phyloP scores from a whole-genome alignment of 2,888 invertebrate genomes.

The Copidosoma aretas region DNA sequence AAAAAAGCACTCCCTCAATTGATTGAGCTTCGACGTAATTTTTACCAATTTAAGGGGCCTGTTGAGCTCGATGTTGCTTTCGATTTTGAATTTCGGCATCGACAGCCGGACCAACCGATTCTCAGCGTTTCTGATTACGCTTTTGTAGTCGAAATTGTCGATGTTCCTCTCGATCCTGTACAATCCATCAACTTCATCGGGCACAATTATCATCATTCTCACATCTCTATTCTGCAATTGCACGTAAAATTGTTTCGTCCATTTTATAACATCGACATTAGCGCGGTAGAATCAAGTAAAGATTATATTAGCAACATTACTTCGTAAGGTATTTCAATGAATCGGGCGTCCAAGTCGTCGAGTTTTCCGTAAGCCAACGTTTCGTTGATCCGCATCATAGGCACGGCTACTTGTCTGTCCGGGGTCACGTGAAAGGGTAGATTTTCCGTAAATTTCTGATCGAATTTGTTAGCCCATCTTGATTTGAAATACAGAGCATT shows the following conservation, averaged over 20 bases:
- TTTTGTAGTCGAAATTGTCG: constrained; percentile 41
- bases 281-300: neutral
- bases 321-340: constrained; percentile 76
- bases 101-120: constrained; percentile 51
- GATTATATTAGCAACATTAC: neutral
- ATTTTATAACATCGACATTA: neutral
- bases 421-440: constrained; percentile 68
- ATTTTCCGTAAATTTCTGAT: constrained; percentile 65
- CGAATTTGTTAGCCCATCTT: constrained; percentile 75
- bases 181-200: constrained; percentile 70
- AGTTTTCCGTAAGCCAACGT: constrained; percentile 63
- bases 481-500: constrained; percentile 90
- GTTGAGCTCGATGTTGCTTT: neutral
- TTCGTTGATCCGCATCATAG: constrained; percentile 74
- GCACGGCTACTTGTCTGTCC: constrained; percentile 67
- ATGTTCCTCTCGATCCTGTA: constrained; percentile 56
- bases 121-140: constrained; percentile 26
- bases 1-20: neutral
- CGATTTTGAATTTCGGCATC: constrained; percentile 43
- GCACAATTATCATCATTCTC: constrained; percentile 78
- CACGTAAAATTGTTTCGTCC: neutral
- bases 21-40: constrained; percentile 7
- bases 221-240: constrained; percentile 55
- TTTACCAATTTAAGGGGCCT: neutral
- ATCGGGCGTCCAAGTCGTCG: constrained; percentile 66